Percentiles rank a stretch among this genome's conserved stretches.
Conservation (phyloP, 1,140 invertebrate genomes). For the Halyomorpha halys region DNA sequence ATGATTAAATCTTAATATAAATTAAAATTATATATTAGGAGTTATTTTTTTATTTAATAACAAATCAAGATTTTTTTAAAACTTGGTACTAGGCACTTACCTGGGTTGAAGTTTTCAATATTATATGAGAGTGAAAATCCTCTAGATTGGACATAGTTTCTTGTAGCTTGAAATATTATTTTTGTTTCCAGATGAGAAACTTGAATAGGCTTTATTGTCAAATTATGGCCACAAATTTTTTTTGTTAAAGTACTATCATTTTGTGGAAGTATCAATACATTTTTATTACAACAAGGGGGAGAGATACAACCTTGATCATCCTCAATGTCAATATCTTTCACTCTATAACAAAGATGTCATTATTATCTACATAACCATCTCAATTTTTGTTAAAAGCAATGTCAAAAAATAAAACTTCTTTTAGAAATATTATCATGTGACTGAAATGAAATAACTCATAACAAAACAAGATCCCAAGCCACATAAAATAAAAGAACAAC, state of each 20-base stretch:
- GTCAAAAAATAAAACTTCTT: too few relatives aligned
- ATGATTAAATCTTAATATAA: too few relatives aligned
- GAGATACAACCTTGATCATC: slow-evolving; percentile 16
- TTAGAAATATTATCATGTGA: too few relatives aligned
- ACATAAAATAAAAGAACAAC: too few relatives aligned
- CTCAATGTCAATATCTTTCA: slow-evolving; percentile 26
- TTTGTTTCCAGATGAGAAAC: slow-evolving; percentile 11
- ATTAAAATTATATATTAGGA: too few relatives aligned
- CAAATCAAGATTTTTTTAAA: too few relatives aligned
- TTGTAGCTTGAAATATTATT: slow-evolving; percentile 22
- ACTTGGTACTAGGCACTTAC: background rate
- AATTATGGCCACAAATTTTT: slow-evolving; percentile 17
- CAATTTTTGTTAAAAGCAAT: too few relatives aligned
- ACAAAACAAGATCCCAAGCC: too few relatives aligned
- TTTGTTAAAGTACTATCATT: slow-evolving; percentile 5
- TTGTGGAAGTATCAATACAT: slow-evolving; percentile 24
- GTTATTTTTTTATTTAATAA: too few relatives aligned
- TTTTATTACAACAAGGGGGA: slow-evolving; percentile 24
- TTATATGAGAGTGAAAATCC: slow-evolving; percentile 24
- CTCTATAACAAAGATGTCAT: slow-evolving; percentile 11
- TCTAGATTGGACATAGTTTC: slow-evolving; percentile 9
- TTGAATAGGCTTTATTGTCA: slow-evolving; percentile 12
- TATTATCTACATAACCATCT: background rate
- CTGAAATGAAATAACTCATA: too few relatives aligned
- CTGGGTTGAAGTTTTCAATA: slow-evolving; percentile 12